Evolutionary conservation across 2,888 invertebrate species (phyloP).

Genomic region (Ormyrus pomaceus): DNA sequence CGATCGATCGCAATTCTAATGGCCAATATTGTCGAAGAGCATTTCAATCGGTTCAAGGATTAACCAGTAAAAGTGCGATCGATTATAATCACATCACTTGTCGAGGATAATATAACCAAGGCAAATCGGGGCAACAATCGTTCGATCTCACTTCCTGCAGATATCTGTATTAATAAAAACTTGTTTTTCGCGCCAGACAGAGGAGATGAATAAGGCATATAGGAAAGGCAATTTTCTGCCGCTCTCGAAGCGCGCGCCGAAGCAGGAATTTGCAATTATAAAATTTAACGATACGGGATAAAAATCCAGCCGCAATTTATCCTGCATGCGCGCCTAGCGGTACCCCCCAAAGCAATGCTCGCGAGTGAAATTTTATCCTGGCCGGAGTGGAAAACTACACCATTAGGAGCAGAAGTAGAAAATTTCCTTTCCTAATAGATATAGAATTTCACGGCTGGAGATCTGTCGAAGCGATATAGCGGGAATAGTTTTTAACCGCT

Average conservation of each 20-base stretch:
- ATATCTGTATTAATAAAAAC: neutral
- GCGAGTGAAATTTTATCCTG: slow-evolving; percentile 37
- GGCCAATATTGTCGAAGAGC: slow-evolving; percentile 5
- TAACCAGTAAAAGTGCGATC: slow-evolving; percentile 1
- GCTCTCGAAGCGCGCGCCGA: neutral
- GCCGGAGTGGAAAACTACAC: slow-evolving; percentile 30
- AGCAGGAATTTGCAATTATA: slow-evolving; percentile 9
- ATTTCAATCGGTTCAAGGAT: slow-evolving; percentile 35
- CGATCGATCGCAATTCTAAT: slow-evolving; percentile 14
- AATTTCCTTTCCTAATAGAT: slow-evolving; percentile 9
- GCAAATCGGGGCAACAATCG: neutral
- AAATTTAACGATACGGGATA: neutral
- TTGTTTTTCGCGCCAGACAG: neutral
- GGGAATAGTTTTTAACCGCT: neutral
- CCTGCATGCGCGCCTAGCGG: neutral
- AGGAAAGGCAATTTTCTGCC: slow-evolving; percentile 15
- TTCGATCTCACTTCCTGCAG: slow-evolving; percentile 8
- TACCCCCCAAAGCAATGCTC: neutral
- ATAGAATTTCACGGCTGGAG: slow-evolving; percentile 34
- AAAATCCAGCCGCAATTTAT: neutral
- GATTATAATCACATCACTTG: slow-evolving; percentile 17
- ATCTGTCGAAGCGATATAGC: slow-evolving; percentile 17
- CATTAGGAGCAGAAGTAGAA: slow-evolving; percentile 29
- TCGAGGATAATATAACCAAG: neutral
- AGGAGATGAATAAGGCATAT: slow-evolving; percentile 22